phyloP scores from a whole-genome alignment of 2,113 vertebrate genomes.

The Scomber colias region DNA sequence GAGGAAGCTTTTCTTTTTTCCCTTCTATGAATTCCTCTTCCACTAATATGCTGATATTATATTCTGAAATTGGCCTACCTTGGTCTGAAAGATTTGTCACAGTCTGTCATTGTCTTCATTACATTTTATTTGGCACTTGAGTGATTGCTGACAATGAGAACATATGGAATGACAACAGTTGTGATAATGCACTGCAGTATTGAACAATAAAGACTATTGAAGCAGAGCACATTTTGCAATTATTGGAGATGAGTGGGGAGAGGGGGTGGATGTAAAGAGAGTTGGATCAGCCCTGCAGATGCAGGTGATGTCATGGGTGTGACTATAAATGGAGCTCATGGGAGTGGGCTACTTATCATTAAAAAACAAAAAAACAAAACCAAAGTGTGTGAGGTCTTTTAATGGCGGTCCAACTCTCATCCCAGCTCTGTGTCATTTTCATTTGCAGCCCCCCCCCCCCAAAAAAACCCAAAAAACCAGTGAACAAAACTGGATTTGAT shows the following conservation, averaged over 20 bases:
- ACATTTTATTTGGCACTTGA: conserved; percentile 83
- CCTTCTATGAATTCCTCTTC: conserved; percentile 29
- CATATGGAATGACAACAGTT: conserved; percentile 64
- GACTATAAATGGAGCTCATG: neutral
- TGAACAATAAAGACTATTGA: conserved; percentile 85
- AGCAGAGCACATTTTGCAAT: conserved; percentile 74
- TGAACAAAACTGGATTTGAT: conserved; percentile 3
- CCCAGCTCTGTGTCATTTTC: neutral
- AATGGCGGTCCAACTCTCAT: neutral
- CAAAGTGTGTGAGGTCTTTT: neutral
- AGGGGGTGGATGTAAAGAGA: neutral
- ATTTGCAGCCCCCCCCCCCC: neutral
- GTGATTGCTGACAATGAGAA: conserved; percentile 74
- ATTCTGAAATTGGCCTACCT: conserved; percentile 20
- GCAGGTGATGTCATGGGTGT: conserved; percentile 17
- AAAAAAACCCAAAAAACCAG: neutral
- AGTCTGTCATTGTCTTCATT: conserved; percentile 68
- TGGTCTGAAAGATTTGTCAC: conserved; percentile 38
- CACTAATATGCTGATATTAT: conserved; percentile 45
- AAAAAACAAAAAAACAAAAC: neutral
- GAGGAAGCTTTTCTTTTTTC: conserved; percentile 20
- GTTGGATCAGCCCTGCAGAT: neutral
- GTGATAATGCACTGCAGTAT: conserved; percentile 75
- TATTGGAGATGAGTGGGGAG: conserved; percentile 36
- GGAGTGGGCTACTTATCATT: neutral